Conservation (phyloP, 2,797 vertebrate species). For the Coilia nasus region DNA sequence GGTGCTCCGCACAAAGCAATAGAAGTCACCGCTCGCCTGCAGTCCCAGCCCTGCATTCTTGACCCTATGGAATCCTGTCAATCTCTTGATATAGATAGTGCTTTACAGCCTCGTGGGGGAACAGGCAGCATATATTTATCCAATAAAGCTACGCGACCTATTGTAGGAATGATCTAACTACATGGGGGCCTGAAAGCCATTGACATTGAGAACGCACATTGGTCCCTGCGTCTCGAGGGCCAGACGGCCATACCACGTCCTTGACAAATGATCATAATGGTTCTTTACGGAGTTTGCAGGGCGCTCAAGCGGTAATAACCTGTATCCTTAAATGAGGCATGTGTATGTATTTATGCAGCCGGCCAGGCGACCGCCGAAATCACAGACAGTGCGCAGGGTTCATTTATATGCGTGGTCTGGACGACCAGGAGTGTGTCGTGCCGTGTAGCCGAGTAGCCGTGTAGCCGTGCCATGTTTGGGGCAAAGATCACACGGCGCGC, state of each 20-base stretch:
- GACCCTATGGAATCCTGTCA: slow-evolving; percentile 10
- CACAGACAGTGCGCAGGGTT: neutral
- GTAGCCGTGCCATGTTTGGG: slow-evolving; percentile 15
- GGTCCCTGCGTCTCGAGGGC: neutral
- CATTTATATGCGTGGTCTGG: neutral
- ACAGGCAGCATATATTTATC: neutral
- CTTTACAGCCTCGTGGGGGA: neutral
- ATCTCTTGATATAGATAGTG: neutral
- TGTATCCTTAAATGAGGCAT: neutral
- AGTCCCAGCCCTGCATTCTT: neutral
- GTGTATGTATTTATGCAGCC: slow-evolving; percentile 22
- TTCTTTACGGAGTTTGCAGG: neutral
- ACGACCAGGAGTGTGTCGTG: neutral
- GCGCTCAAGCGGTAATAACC: neutral
- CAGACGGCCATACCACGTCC: neutral
- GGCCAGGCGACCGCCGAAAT: neutral
- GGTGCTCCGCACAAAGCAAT: neutral
- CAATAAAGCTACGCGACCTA: neutral
- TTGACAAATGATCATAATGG: neutral
- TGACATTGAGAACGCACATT: neutral
- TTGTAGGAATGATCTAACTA: neutral
- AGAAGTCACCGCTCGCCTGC: neutral
- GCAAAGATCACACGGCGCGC: neutral
- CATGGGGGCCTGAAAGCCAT: neutral
- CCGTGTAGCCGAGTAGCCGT: neutral